Percentiles rank a stretch among this genome's conserved stretches.
phyloP scores from a whole-genome alignment of 1,140 invertebrate species.

The Habropoda laboriosa region DNA sequence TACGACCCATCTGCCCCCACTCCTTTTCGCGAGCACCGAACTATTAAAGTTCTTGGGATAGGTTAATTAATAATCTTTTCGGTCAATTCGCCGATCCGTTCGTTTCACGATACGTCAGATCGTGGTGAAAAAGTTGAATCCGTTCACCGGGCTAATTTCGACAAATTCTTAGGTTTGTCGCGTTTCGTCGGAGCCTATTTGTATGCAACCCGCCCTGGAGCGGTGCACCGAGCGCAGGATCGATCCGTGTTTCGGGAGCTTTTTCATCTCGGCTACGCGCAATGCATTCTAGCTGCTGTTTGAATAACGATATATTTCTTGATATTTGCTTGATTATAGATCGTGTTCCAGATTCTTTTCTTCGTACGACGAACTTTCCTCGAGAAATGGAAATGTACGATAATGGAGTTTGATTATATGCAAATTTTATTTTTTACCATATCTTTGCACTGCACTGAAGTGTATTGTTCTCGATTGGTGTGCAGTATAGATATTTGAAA shows the following conservation, averaged over 20 bases:
- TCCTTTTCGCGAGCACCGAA: background rate
- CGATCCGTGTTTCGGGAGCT: conserved; percentile 38
- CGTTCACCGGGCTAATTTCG: background rate
- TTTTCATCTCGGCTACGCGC: conserved; percentile 24
- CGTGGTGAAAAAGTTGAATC: background rate
- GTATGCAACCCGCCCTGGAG: conserved; percentile 57
- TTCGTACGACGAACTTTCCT: background rate
- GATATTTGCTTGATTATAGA: background rate
- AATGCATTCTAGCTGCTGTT: conserved; percentile 21
- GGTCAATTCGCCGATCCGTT: too few relatives aligned
- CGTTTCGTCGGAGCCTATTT: conserved; percentile 50
- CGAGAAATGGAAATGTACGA: background rate
- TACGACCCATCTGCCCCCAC: conserved; percentile 51
- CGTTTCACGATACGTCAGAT: too few relatives aligned
- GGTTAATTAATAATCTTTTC: conserved; percentile 57
- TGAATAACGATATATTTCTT: conserved; percentile 61
- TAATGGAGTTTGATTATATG: background rate
- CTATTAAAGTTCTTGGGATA: conserved; percentile 30
- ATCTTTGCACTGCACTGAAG: background rate
- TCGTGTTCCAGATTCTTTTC: background rate
- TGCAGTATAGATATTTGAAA: background rate
- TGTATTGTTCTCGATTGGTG: background rate
- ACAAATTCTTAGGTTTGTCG: background rate
- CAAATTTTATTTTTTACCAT: background rate
- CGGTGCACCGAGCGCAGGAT: conserved; percentile 39